Evolutionary conservation across 2,888 invertebrate genomes (phyloP), one percentile per base, ranked within the genome.

Genomic region (Stenurella melanura): DNA sequence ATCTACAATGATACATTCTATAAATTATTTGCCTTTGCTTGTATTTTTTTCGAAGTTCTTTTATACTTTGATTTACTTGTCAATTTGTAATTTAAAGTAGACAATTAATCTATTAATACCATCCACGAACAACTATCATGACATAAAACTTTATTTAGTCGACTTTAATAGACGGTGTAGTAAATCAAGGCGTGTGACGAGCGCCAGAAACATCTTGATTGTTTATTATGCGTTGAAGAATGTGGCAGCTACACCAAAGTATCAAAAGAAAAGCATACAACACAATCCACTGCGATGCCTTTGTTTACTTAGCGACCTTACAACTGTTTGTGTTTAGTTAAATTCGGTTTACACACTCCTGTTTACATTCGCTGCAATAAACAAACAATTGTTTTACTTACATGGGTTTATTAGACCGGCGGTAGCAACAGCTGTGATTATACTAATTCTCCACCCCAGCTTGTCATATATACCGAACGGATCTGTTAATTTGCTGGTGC

Each of bases 251-350:
- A 56, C 30, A 56, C 26, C 12, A n/a, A 64, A 64, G 18, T 56
- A 56, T 26, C 50, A 18, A 54, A 54, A 64, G 72, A 72, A 57
- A 63, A 72, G 63, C 56, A 64, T 19, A 56, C 63, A 72, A 34
- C n/a, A 57, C 64, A 73, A 60, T 71, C 70, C 12, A 18, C 15
- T 12, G 66, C 30, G 15, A 34, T n/a, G 69, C 18, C 30, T 63
- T 74, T 69, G 56, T 74, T 74, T 74, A 70, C 69, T 38, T 17
- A n/a, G 50, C 61, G 64, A 64, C 74, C 70, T 70, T 54, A 26
- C 71, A 74, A 76, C 76, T 78, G 76, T 78, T 76, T 78, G 76
- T 71, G 67, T 73, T 74, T 74, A 70, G 67, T 71, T 76, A 56
- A 74, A 75, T 73, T 78, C 57, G 73, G 71, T 76, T 73, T 73